Evolutionary conservation across 2,888 invertebrate genomes (phyloP), one percentile per base, ranked within the genome.

Genomic region (Agonopterix subpropinquella): DNA sequence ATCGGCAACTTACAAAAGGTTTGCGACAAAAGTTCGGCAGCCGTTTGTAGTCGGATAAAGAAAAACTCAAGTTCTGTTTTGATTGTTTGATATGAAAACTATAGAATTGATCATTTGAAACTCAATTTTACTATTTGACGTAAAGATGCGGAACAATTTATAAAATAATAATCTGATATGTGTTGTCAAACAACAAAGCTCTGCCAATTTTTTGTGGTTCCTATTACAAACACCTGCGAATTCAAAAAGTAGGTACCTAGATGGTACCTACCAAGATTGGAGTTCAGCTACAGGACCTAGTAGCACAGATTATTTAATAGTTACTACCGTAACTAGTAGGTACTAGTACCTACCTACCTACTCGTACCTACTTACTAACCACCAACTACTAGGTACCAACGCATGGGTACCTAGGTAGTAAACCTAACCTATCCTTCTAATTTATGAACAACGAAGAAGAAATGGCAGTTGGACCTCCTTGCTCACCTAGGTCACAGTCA

Each of bases 81-180:
- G 81, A 84, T 82, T 76, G 72, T 82, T 73, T 73, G 79, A 81
- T 80, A 78, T 58, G 64, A 69, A 77, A 72, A 73, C 75, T 69
- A 70, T 67, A 73, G 70, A 71, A 66, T 68, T 65, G 67, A 65
- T 39, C 73, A 77, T 76, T 81, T 80, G 67, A 64, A 62, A 72
- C 70, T 71, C 10, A 42, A n/a, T 42, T 8, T 42, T 42, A 11
- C 10, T 72, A 75, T 68, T 76, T 69, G 69, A 13, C 55, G 61
- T 67, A 70, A 66, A 62, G 55, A 57, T 61, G 58, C 60, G 55
- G 62, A 63, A 70, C 65, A 73, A 68, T 70, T 56, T 58, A 62
- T 60, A 72, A 71, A 70, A 65, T 65, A 68, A 68, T 67, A 71
- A 11, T 42, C 8, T 45, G 44, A 36, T 36, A 15, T 36, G 39